phyloP scores from a whole-genome alignment of 1,140 invertebrate species.

The Aphelinus certus region DNA sequence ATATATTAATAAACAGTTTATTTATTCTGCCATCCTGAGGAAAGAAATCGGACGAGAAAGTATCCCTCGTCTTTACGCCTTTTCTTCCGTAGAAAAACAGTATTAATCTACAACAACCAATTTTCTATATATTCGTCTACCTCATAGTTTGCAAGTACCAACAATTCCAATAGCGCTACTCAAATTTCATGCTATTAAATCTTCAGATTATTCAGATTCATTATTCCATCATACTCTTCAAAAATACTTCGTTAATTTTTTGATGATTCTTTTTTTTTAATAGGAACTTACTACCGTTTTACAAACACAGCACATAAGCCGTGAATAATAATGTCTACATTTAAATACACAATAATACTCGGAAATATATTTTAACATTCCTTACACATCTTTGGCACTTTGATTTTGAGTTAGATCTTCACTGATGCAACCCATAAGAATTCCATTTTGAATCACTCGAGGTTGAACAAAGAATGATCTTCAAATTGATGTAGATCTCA shows the following conservation, averaged over 20 bases:
- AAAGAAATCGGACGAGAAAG: too few species aligned
- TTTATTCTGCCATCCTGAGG: too few species aligned
- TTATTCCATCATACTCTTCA: too few species aligned
- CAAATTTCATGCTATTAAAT: too few species aligned
- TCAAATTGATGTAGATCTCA: neutral
- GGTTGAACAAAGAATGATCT: slow-evolving; percentile 30
- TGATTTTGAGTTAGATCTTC: slow-evolving; percentile 24
- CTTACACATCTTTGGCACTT: neutral
- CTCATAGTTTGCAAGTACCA: too few species aligned
- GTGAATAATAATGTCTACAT: slow-evolving; percentile 26
- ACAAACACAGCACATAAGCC: slow-evolving; percentile 27
- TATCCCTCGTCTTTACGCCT: too few species aligned
- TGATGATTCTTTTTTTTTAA: slow-evolving; percentile 21
- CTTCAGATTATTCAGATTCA: too few species aligned
- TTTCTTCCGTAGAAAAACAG: too few species aligned
- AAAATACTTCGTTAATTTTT: neutral
- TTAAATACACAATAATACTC: slow-evolving; percentile 10
- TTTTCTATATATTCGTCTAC: too few species aligned
- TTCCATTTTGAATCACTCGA: slow-evolving; percentile 23
- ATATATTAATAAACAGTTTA: too few species aligned
- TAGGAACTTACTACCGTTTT: slow-evolving; percentile 44
- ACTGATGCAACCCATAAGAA: slow-evolving; percentile 1
- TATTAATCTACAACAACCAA: too few species aligned
- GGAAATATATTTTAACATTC: neutral
- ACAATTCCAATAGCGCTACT: too few species aligned